Evolutionary conservation across 2,797 vertebrate species (phyloP).

Genomic region (Takifugu rubripes): DNA sequence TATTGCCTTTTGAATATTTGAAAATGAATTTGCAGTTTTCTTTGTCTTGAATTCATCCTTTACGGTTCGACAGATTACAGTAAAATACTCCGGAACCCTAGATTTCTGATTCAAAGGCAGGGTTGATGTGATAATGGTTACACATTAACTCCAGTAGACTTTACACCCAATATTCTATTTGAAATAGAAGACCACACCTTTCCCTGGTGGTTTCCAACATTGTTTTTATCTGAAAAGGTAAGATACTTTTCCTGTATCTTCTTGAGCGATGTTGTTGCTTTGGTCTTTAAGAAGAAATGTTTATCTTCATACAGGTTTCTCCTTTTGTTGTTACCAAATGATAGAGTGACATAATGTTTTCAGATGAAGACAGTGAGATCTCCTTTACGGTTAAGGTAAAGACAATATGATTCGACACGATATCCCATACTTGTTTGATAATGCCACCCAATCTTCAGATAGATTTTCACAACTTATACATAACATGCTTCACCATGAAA

Average conservation of each 20-base stretch:
- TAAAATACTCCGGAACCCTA: background rate
- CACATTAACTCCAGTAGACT: conserved; percentile 63
- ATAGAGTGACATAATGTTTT: conserved; percentile 51
- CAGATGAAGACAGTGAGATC: conserved; percentile 71
- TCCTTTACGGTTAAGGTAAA: conserved; percentile 72
- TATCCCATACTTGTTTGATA: background rate
- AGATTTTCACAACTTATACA: background rate
- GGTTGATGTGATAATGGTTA: conserved; percentile 58
- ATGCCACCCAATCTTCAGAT: background rate
- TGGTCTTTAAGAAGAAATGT: background rate
- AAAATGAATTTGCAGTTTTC: no score
- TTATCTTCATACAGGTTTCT: background rate
- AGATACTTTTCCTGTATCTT: no score
- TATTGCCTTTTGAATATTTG: no score
- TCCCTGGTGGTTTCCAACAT: background rate
- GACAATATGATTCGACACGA: background rate
- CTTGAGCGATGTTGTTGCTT: no score
- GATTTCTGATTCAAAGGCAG: conserved; percentile 32
- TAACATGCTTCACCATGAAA: no score
- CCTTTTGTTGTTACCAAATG: background rate
- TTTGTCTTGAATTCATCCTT: no score
- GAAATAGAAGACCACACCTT: background rate
- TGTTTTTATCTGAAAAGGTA: no score
- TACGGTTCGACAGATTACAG: no score
- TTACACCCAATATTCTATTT: conserved; percentile 31